A percentile compares a stretch with the other conserved stretches of the same genome.
Conservation (phyloP, 2,797 vertebrate species). For the Squalus acanthias region DNA sequence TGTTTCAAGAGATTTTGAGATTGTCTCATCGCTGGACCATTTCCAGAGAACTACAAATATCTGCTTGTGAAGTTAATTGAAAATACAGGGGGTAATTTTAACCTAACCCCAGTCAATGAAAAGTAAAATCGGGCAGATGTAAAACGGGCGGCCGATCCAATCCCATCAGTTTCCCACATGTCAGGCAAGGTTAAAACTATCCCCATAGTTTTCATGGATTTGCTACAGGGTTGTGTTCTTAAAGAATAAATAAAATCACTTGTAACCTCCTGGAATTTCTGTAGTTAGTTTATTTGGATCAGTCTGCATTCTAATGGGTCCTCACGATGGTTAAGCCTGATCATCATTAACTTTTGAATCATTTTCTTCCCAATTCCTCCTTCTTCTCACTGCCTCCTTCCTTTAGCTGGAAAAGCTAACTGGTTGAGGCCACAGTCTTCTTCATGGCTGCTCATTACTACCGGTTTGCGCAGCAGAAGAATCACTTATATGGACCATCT, state of each 20-base stretch:
- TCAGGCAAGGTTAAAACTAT: not conserved
- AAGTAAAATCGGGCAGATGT: not conserved
- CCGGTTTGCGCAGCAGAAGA: not conserved
- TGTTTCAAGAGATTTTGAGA: not conserved
- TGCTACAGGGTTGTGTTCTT: not conserved
- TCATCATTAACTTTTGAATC: not conserved
- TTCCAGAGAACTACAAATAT: not conserved
- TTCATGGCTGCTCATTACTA: not conserved
- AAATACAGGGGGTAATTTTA: not conserved
- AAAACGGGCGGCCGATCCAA: not conserved
- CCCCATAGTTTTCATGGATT: not conserved
- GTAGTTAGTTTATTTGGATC: not conserved
- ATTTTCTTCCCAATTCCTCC: not conserved
- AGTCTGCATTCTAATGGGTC: not conserved
- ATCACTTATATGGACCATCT: no score
- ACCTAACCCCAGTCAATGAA: not conserved
- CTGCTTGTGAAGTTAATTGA: not conserved
- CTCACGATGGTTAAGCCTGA: not conserved
- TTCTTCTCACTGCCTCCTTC: not conserved
- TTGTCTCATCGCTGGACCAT: not conserved
- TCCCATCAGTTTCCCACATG: not conserved
- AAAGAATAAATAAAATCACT: not conserved
- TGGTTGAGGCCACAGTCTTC: not conserved
- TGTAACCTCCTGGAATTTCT: not conserved
- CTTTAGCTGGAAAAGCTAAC: not conserved